Evolutionary conservation across 1,140 invertebrate genomes (phyloP).

Genomic region (Rhopalosiphum padi): DNA sequence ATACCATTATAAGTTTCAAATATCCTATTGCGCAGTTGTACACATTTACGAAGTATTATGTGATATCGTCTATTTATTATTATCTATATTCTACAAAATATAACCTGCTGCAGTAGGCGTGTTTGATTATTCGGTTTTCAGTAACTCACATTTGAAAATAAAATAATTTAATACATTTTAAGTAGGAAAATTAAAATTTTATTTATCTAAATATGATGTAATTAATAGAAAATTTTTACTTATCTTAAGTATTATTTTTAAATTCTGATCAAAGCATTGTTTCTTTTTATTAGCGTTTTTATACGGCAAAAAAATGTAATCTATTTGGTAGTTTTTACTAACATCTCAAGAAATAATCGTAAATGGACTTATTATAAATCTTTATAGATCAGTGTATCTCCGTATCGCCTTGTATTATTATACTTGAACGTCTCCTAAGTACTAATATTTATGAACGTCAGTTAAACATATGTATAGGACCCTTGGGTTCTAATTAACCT

Average conservation of each 20-base stretch:
- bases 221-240: not conserved
- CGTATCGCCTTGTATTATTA: not conserved
- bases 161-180: too few relatives aligned
- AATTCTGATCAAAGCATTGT: not conserved
- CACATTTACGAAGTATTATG: not conserved
- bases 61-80: not conserved
- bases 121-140: not conserved
- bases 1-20: not conserved
- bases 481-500: constrained; percentile 33
- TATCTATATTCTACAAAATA: not conserved
- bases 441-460: constrained; percentile 7
- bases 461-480: constrained; percentile 27
- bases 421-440: not conserved
- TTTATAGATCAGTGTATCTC: not conserved
- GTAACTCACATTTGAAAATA: not conserved
- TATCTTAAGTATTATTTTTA: not conserved
- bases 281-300: too few relatives aligned
- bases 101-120: not conserved
- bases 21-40: not conserved
- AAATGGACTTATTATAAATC: not conserved
- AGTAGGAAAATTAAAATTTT: not conserved
- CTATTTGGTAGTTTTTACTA: not conserved
- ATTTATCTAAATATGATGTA: not conserved
- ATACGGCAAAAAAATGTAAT: not conserved
- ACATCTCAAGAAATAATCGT: not conserved